phyloP scores from a whole-genome alignment of 2,888 invertebrate species.

The Meloe dianella region DNA sequence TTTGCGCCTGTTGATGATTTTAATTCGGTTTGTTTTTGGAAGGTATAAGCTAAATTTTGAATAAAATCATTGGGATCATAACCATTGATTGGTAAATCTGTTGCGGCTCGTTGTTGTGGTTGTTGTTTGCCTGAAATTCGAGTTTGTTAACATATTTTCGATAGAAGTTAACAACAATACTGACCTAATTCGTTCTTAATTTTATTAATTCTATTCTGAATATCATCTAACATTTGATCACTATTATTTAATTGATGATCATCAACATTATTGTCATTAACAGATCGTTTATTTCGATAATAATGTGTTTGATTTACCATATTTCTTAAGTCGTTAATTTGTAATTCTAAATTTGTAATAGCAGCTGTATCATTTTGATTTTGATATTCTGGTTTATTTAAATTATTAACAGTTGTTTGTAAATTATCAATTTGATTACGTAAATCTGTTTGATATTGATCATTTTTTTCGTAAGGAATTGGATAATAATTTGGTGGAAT shows the following conservation, averaged over 20 bases:
- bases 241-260: not conserved
- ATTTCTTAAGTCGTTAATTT: constrained; percentile 49
- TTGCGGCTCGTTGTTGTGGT: constrained; percentile 7
- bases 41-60: constrained; percentile 17
- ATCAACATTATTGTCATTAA: constrained; percentile 19
- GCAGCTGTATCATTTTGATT: constrained; percentile 47
- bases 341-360: constrained; percentile 47
- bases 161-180: constrained; percentile 9
- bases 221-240: constrained; percentile 28
- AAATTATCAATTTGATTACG: constrained; percentile 50
- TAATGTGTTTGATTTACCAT: constrained; percentile 32
- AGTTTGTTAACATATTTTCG: constrained; percentile 14
- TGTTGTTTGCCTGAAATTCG: constrained; percentile 19
- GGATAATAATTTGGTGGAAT: constrained; percentile 16
- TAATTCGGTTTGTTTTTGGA: constrained; percentile 10
- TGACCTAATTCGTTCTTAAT: constrained; percentile 53
- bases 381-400: constrained; percentile 50
- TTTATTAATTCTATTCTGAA: constrained; percentile 41
- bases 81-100: not conserved
- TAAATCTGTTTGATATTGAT: constrained; percentile 40
- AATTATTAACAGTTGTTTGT: constrained; percentile 48
- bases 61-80: constrained; percentile 8
- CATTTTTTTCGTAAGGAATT: constrained; percentile 23
- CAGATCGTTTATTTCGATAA: constrained; percentile 18
- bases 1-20: constrained; percentile 31